Base-by-base conservation (phyloP, 2,888 invertebrate genomes). In the Ormyrus nitidulus region DNA sequence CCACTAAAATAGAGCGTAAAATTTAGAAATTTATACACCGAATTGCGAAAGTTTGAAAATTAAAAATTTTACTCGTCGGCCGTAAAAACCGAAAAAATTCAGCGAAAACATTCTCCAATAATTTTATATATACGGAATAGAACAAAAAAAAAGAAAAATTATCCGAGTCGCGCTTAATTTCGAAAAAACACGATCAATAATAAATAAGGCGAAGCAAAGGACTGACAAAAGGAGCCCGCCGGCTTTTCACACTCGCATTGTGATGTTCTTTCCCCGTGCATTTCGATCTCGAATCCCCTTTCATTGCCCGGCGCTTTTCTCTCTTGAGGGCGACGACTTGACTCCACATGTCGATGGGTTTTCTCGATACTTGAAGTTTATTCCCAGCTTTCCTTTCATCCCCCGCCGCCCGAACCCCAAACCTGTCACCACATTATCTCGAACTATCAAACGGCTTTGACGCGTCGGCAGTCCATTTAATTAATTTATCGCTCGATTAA, bases 281-380 rank as follows among this genome's bases (percentile, higher is more conserved):
- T 53, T 69, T 69, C 69, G 69, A 69, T 56, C 69, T 46, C 54
- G 56, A 69, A 69, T 69, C 69, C 69, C 69, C 69, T 69, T 69
- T 69, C 69, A 69, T 69, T 53, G 66, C 13, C 7, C n/a, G 56
- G 10, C 48, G 70, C 58, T 58, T 56, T 70, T 70, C 58, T 66
- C 70, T 66, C 70, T 70, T 48, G 13, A 70, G 70, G 58, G 48
- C 56, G 56, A 58, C 58, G 70, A 70, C 70, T 70, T 68, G 54
- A 56, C 68, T 58, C 58, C 70, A 58, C 48, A 70, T 76, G 82
- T 79, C 78, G 64, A 72, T 78, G 79, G 81, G 77, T 82, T 84
- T 84, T 78, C 81, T 83, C 81, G 82, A 81, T 80, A 48, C 56
- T 69, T 34, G 56, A 56, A 44, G 10, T 58, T 70, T 70, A 70